A percentile compares a stretch with the other conserved stretches of the same genome.
Evolutionary conservation across 2,888 invertebrate species (phyloP).

Genomic region (Pachymerium ferrugineum): DNA sequence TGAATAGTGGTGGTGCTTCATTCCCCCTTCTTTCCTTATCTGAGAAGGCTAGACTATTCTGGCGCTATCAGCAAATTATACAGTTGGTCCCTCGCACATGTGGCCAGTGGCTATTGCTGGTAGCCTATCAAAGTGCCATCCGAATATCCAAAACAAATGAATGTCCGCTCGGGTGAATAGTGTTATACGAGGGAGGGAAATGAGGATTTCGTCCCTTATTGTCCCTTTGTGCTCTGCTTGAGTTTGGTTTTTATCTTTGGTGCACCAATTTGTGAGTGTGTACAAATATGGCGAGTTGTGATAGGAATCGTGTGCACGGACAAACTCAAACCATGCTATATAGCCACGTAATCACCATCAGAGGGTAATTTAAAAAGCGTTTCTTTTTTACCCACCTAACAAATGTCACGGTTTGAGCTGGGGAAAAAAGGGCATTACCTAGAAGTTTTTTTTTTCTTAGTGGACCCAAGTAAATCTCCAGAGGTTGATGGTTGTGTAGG

Average conservation of each 20-base stretch:
- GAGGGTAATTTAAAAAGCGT: slow-evolving; percentile 23
- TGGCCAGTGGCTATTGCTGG: slow-evolving; percentile 22
- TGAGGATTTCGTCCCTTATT: slow-evolving; percentile 25
- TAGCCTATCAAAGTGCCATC: slow-evolving; percentile 25
- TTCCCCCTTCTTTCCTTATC: neutral
- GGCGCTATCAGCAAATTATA: slow-evolving; percentile 29
- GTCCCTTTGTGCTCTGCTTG: slow-evolving; percentile 3
- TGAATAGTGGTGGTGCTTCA: neutral
- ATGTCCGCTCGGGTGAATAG: slow-evolving; percentile 23
- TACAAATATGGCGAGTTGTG: slow-evolving; percentile 24
- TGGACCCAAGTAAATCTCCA: slow-evolving; percentile 25
- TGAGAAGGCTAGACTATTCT: neutral
- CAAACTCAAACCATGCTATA: slow-evolving; percentile 1
- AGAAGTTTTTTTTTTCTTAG: slow-evolving; percentile 10
- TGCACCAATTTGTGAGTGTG: slow-evolving; percentile 19
- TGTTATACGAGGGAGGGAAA: slow-evolving; percentile 21
- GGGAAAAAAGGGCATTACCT: slow-evolving; percentile 21
- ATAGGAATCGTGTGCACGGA: neutral
- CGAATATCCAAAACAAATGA: slow-evolving; percentile 29
- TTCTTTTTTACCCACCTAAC: slow-evolving; percentile 12
- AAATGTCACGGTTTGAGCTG: slow-evolving; percentile 17
- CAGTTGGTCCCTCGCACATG: neutral
- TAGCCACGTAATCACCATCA: slow-evolving; percentile 27
- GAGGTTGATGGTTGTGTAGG: slow-evolving; percentile 20
- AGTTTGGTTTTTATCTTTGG: slow-evolving; percentile 23